phyloP scores from a whole-genome alignment of 64 coral and sea anemone species.

The Trachythela sp. region DNA sequence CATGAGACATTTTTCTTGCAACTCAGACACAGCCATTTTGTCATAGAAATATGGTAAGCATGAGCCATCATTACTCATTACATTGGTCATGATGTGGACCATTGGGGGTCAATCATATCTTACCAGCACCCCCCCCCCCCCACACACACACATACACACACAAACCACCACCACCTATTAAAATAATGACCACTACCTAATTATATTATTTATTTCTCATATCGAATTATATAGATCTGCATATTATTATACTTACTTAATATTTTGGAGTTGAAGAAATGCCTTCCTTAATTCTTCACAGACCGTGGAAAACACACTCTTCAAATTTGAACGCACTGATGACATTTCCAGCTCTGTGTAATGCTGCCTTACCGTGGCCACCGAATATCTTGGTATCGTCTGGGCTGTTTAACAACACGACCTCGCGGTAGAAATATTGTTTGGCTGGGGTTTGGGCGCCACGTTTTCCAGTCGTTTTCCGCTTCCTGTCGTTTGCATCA shows the following conservation, averaged over 20 bases:
- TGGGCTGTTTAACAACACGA: not conserved
- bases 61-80: too few species aligned
- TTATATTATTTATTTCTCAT: too few species aligned
- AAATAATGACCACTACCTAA: too few species aligned
- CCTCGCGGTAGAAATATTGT: not conserved
- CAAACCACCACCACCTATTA: too few species aligned
- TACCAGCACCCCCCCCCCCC: too few species aligned
- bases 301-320: not conserved
- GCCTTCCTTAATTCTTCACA: not conserved
- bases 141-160: too few species aligned
- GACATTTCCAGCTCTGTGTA: constrained; percentile 2
- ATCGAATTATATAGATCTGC: too few species aligned
- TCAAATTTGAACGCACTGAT: constrained; percentile 15
- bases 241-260: too few species aligned
- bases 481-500: not conserved
- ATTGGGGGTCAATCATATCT: too few species aligned
- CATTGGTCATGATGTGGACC: too few species aligned
- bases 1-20: not conserved
- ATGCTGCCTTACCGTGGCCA: not conserved
- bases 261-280: not conserved
- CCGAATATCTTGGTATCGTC: not conserved
- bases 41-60: too few species aligned
- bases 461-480: constrained; percentile 7
- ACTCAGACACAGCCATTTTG: not conserved
- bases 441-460: not conserved